These are phyloP conservation scores for Macroglossus sobrinus DNA, from an alignment of 2,113 vertebrate species.

Conservation along the genomic window DNA sequence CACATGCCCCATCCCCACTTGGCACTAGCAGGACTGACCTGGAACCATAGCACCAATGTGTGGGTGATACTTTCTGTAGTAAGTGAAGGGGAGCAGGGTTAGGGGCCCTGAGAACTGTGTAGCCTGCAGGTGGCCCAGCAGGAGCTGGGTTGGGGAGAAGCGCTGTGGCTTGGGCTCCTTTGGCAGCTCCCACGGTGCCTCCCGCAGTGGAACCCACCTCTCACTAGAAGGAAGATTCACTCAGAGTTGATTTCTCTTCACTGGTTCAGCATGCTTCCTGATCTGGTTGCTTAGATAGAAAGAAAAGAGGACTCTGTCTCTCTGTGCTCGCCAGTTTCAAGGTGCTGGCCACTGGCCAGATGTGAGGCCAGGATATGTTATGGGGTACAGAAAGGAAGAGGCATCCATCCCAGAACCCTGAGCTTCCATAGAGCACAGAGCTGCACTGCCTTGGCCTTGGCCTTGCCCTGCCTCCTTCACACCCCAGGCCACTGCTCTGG, in stretches of 20 bases:
- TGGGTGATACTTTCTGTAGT: not conserved
- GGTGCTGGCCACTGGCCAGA: not conserved
- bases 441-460: fast-evolving
- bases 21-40: not conserved
- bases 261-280: not conserved
- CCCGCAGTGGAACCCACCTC: too few species aligned
- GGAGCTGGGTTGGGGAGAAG: not conserved
- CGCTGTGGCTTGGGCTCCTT: not conserved
- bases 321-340: not conserved
- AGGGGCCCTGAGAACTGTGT: not conserved
- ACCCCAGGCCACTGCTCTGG: not conserved
- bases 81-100: too few species aligned
- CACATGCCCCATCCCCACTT: fast-evolving
- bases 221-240: not conserved
- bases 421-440: not conserved
- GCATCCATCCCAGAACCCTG: not conserved
- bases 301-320: not conserved
- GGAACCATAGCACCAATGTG: not conserved
- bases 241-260: not conserved
- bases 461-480: not conserved
- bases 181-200: not conserved
- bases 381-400: not conserved
- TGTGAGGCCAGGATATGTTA: not conserved
- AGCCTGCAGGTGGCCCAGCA: not conserved
- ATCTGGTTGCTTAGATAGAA: not conserved